These are phyloP conservation scores for Emberiza fucata DNA, from an alignment of 2,113 vertebrate species.

Conservation along the genomic window DNA sequence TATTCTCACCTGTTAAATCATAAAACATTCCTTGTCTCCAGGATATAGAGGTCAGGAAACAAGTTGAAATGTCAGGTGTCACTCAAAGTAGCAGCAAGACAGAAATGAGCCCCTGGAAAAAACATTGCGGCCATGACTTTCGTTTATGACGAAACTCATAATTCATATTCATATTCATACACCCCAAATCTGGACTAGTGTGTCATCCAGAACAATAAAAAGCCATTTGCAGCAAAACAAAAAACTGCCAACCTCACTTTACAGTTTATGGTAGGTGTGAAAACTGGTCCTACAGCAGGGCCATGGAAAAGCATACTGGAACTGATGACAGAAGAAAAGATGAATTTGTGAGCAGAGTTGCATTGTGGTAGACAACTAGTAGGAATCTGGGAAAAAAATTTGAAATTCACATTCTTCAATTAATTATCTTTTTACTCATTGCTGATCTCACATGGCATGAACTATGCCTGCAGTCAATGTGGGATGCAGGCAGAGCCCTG, in stretches of 20 bases:
- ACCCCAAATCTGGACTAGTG: background rate
- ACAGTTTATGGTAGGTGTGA: background rate
- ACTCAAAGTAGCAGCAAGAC: background rate
- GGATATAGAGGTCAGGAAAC: background rate
- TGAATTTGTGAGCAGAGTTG: background rate
- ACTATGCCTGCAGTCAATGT: background rate
- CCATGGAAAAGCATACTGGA: background rate
- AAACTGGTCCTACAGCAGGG: background rate
- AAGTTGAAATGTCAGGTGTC: background rate
- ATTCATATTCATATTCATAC: background rate
- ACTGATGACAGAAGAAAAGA: background rate
- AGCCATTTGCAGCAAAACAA: background rate
- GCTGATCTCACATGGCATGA: background rate
- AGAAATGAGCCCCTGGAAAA: background rate
- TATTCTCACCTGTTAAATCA: background rate
- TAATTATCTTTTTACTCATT: background rate
- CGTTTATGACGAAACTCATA: background rate
- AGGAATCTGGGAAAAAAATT: background rate
- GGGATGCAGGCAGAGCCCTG: background rate
- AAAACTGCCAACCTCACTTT: background rate
- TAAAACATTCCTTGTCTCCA: background rate
- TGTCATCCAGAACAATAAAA: background rate
- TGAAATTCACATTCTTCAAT: background rate
- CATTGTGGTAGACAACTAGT: background rate
- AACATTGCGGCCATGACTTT: background rate